Evolutionary conservation across 1,140 invertebrate genomes (phyloP), one percentile per base, ranked within the genome.

Genomic region (Popillia japonica): DNA sequence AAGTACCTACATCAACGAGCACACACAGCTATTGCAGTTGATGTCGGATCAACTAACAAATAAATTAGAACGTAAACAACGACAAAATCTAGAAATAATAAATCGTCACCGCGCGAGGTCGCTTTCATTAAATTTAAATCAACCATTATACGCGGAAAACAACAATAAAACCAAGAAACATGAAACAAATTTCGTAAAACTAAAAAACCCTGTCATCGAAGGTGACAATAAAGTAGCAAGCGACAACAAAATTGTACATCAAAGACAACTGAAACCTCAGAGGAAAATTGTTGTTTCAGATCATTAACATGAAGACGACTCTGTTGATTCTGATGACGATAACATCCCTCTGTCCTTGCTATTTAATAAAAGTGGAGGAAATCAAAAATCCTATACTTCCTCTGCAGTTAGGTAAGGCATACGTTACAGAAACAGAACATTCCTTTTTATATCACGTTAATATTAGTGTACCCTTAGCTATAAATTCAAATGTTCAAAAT

Each of bases 291-390:
- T 17, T 55, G 48, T 34, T 34, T 3, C 48, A 55, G 48, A 17
- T 14, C 48, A 55, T 55, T n/a, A 55, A n/a, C 14, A 17, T 55
- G 48, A 9, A n/a, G 34, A 27, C 22, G 34, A 72, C n/a, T 11
- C n/a, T n/a, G n/a, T n/a, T 72, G 11, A 72, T 72, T n/a, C 64
- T 72, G 64, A 72, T 55, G 11, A 10, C 11, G 22, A 72, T 72
- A 22, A 72, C n/a, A 0, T 72, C 3, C 64, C 64, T 23, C 27
- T 72, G 27, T 72, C 64, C 23, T 4, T 3, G 9, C 9, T 72
- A 22, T 22, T 22, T 6, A 23, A 40, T 72, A 23, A 23, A 8
- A 27, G 27, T 72, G 6, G 48, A 55, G 3, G 4, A 14, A 14
- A 17, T 55, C 0, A 72, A 34, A 6, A 72, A 72, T 3, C 64